phyloP scores from a whole-genome alignment of 2,797 vertebrate genomes.

The Synaphobranchus kaupii region DNA sequence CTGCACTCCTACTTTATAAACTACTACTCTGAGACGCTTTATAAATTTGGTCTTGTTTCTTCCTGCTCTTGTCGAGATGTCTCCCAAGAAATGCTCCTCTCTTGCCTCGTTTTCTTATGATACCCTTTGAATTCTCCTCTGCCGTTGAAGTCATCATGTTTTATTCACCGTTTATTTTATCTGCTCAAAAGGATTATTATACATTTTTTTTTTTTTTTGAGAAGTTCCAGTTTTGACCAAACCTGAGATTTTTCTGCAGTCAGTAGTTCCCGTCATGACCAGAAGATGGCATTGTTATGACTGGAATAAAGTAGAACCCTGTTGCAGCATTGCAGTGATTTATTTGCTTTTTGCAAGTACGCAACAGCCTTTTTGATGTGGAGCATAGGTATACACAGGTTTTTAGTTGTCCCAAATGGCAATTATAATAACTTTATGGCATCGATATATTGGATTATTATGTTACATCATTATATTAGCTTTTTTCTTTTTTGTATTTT shows the following conservation, averaged over 20 bases:
- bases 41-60: neutral
- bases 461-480: neutral
- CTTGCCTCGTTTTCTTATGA: neutral
- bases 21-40: neutral
- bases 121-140: neutral
- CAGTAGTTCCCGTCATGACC: constrained; percentile 29
- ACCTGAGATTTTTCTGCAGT: neutral
- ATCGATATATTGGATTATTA: neutral
- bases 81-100: neutral
- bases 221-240: neutral
- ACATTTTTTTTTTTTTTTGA: neutral
- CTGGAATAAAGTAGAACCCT: constrained; percentile 19
- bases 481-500: neutral
- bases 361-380: constrained; percentile 7
- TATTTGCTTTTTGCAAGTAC: constrained; percentile 2
- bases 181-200: neutral
- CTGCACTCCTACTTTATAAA: too few species aligned
- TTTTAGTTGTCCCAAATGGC: neutral
- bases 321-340: constrained; percentile 18
- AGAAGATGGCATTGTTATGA: constrained; percentile 53
- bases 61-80: neutral
- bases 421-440: neutral
- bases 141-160: neutral
- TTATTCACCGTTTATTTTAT: constrained; percentile 1
- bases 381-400: constrained; percentile 17